phyloP scores from a whole-genome alignment of 2,113 vertebrate genomes.

The Athene cunicularia region DNA sequence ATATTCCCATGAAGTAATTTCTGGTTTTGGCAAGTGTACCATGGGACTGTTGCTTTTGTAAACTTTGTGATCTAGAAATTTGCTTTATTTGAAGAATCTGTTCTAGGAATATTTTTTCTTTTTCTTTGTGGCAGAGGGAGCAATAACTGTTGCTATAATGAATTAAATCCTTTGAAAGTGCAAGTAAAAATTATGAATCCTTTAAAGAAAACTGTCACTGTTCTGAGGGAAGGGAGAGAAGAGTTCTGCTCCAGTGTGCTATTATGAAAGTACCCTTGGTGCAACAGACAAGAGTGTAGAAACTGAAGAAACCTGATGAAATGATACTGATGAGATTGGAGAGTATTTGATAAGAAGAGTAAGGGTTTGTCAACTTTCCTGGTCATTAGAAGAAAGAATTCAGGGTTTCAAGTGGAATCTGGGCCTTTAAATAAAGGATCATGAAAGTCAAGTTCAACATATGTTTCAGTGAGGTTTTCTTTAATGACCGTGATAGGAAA shows the following conservation, averaged over 20 bases:
- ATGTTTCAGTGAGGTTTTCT: neutral
- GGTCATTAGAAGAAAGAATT: neutral
- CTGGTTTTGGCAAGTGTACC: neutral
- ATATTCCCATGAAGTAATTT: neutral
- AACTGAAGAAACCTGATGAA: neutral
- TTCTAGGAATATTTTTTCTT: neutral
- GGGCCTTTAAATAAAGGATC: neutral
- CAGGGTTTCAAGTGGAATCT: neutral
- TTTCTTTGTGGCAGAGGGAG: neutral
- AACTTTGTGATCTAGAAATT: neutral
- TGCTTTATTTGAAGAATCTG: neutral
- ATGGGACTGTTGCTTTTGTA: neutral
- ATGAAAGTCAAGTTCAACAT: neutral
- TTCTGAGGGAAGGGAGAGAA: neutral
- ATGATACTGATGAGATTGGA: neutral
- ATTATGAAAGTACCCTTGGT: neutral
- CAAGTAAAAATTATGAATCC: neutral
- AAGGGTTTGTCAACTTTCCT: neutral
- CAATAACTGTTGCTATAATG: neutral
- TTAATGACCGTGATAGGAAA: neutral
- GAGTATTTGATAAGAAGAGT: neutral
- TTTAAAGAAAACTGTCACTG: neutral
- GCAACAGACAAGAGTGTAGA: neutral
- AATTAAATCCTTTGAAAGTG: neutral
- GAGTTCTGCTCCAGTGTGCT: neutral